Evolutionary conservation across 2,888 invertebrate species (phyloP).

Genomic region (Lottia scabra): DNA sequence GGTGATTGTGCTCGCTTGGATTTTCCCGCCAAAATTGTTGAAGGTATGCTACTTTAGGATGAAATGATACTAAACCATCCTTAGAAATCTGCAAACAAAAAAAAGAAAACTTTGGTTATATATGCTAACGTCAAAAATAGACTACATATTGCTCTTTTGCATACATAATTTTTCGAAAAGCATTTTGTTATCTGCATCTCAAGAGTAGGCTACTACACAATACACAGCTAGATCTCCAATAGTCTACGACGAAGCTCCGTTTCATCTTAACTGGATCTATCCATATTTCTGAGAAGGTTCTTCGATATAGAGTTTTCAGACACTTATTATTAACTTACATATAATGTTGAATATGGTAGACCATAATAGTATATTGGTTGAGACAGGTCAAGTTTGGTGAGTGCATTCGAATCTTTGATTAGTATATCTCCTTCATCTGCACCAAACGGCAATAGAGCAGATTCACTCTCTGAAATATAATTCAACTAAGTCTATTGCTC

Average conservation of each 20-base stretch:
- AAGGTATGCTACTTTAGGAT: slow-evolving; percentile 14
- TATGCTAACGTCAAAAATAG: too few species aligned
- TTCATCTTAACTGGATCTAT: too few species aligned
- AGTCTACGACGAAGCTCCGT: too few species aligned
- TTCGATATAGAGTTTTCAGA: too few species aligned
- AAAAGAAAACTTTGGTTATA: not conserved
- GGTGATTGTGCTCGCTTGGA: slow-evolving; percentile 26
- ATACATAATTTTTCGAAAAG: too few species aligned
- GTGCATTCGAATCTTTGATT: not conserved
- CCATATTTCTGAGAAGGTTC: not conserved
- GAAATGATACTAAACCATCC: slow-evolving; percentile 42
- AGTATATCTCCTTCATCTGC: not conserved
- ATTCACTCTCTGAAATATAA: not conserved
- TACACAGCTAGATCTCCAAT: too few species aligned
- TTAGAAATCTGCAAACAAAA: slow-evolving; percentile 37
- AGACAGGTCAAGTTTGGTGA: not conserved
- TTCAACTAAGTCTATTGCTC: too few species aligned
- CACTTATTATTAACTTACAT: not conserved
- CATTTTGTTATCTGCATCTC: too few species aligned
- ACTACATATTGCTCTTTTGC: too few species aligned
- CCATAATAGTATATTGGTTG: not conserved
- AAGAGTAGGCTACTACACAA: too few species aligned
- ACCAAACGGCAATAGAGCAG: not conserved
- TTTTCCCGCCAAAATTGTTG: not conserved
- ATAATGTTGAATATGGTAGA: not conserved